Conservation (phyloP, 2,113 vertebrate genomes). For the Oryzias curvinotus region DNA sequence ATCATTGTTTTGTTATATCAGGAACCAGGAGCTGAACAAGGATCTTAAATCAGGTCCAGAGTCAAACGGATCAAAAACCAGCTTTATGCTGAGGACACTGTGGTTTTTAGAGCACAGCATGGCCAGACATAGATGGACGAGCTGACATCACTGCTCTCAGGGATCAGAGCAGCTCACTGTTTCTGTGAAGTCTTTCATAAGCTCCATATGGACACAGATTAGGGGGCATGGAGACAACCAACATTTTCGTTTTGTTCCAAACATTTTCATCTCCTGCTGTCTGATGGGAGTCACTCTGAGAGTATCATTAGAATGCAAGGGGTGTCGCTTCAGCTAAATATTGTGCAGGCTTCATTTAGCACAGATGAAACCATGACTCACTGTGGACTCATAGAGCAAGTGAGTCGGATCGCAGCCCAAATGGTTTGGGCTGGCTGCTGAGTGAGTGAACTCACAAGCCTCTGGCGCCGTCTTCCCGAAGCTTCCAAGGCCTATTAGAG, state of each 20-base stretch:
- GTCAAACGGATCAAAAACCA: too few relatives aligned
- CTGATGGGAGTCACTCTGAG: slow-evolving; percentile 40
- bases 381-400: slow-evolving; percentile 35
- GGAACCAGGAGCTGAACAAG: too few relatives aligned
- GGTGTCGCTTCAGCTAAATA: slow-evolving; percentile 54
- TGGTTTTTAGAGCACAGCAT: too few relatives aligned
- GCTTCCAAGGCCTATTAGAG: slow-evolving; percentile 34
- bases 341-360: slow-evolving; percentile 59
- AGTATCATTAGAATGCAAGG: slow-evolving; percentile 45
- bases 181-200: slow-evolving; percentile 18
- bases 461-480: slow-evolving; percentile 9
- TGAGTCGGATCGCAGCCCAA: slow-evolving; percentile 40
- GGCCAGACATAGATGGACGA: neutral
- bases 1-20: too few relatives aligned
- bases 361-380: slow-evolving; percentile 54
- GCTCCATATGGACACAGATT: slow-evolving; percentile 23
- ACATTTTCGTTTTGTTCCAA: slow-evolving; percentile 31
- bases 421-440: slow-evolving; percentile 26
- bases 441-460: slow-evolving; percentile 44
- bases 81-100: too few relatives aligned
- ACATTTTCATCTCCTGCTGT: slow-evolving; percentile 37
- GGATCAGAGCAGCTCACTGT: slow-evolving; percentile 4
- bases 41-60: too few relatives aligned
- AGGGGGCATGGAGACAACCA: slow-evolving; percentile 7
- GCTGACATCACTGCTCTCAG: neutral